A percentile compares a stretch with the other conserved stretches of the same genome.
Conservation (phyloP, 1,140 invertebrate genomes). For the Propsilocerus akamusi region DNA sequence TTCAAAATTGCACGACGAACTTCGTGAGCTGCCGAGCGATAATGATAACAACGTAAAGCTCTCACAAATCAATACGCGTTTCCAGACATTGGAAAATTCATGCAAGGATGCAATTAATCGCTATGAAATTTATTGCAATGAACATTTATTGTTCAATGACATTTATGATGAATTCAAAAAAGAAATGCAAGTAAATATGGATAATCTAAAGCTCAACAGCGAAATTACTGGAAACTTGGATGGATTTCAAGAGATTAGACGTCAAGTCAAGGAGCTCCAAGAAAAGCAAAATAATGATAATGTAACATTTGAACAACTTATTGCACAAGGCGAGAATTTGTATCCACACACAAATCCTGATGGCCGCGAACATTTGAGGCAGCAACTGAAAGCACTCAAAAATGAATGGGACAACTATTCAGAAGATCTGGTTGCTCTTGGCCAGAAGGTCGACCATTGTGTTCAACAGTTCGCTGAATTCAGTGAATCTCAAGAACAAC, state of each 20-base stretch:
- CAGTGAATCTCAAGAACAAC: slow-evolving; percentile 67
- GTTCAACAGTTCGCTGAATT: slow-evolving; percentile 79
- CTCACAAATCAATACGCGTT: slow-evolving; percentile 62
- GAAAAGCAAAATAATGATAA: slow-evolving; percentile 65
- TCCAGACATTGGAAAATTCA: slow-evolving; percentile 66
- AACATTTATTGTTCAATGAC: slow-evolving; percentile 66
- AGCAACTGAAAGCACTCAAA: slow-evolving; percentile 67
- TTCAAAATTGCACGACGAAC: slow-evolving; percentile 44
- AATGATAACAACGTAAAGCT: slow-evolving; percentile 54
- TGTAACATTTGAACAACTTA: slow-evolving; percentile 63
- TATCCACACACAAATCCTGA: slow-evolving; percentile 87
- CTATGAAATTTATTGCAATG: slow-evolving; percentile 68
- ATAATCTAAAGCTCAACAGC: slow-evolving; percentile 55
- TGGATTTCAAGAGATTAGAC: slow-evolving; percentile 67
- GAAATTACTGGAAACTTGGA: slow-evolving; percentile 75
- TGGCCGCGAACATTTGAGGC: slow-evolving; percentile 76
- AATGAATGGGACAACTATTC: slow-evolving; percentile 73
- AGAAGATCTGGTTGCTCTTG: slow-evolving; percentile 59
- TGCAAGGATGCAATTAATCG: slow-evolving; percentile 58
- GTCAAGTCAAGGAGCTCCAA: slow-evolving; percentile 60
- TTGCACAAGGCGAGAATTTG: slow-evolving; percentile 78
- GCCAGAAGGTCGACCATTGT: slow-evolving; percentile 72
- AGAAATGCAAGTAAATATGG: slow-evolving; percentile 50
- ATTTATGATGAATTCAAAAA: slow-evolving; percentile 54
- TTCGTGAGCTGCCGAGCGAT: slow-evolving; percentile 54